Evolutionary conservation across 2,888 invertebrate genomes (phyloP), one percentile per base, ranked within the genome.

Genomic region (Hipparchia semele): DNA sequence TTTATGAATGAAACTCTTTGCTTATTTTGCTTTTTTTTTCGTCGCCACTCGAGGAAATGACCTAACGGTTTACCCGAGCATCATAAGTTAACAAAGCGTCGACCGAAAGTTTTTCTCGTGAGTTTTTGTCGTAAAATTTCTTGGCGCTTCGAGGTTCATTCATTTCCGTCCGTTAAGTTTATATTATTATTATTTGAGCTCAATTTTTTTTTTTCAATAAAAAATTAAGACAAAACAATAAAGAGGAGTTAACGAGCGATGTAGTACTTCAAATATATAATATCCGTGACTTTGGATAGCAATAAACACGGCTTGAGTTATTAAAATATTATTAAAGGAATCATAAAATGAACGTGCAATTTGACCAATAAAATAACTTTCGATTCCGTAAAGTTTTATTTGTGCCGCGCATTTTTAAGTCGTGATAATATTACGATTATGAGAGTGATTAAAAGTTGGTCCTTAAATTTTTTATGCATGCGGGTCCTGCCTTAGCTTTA

Each of bases 1-100:
- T 81, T 83, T 79, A 81, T 82, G 81, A 82, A 83, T 78, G 78
- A 71, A 74, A 72, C 72, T 73, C 75, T 72, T 74, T 70, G 68
- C 70, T 72, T 72, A 59, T 72, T 70, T 72, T 72, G 65, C 68
- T 68, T 65, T 66, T 70, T 69, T 53, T 33, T 69, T 49, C 33
- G 59, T 58, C 53, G 68, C 61, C 60, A 72, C 74, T 76, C 74
- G 72, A 8, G 64, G 76, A 76, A 74, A 72, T 72, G 60, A 72
- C 23, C 72, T 76, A 74, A 76, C 76, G 76, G 76, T 76, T 70
- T 10, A 61, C 56, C 53, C 72, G 68, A 70, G 59, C 68, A 59
- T 73, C 64, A 70, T 76, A 68, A 70, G 64, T 70, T 65, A 65
- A 71, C 71, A 71, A 68, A 70, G 72, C 65, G 49, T 64, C 62